Evolutionary conservation across 2,797 vertebrate genomes (phyloP).

Genomic region (Mico argentatus): DNA sequence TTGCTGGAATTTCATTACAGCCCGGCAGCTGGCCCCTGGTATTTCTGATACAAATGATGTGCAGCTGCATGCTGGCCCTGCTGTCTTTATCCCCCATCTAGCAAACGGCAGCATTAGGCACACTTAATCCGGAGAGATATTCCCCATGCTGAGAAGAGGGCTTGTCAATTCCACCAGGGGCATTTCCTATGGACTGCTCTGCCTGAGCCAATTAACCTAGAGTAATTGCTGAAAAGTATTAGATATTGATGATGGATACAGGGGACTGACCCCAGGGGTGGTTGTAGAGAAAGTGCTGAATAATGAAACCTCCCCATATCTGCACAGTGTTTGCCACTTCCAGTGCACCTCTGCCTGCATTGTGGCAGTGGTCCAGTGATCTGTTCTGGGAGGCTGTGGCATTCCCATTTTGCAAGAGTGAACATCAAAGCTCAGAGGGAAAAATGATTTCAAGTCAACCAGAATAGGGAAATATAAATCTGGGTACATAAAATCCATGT

Average conservation of each 20-base stretch:
- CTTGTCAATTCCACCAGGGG: constrained; percentile 10
- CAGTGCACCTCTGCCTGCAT: neutral
- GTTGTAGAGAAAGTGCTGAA: neutral
- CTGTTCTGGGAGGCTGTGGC: neutral
- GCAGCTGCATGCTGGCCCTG: constrained; percentile 67
- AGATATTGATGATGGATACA: neutral
- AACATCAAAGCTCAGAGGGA: neutral
- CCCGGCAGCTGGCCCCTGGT: constrained; percentile 75
- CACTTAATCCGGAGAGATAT: constrained; percentile 58
- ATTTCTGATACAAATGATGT: constrained; percentile 68
- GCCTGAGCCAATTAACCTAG: constrained; percentile 59
- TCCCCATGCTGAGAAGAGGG: constrained; percentile 40
- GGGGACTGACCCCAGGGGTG: neutral
- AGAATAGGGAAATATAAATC: neutral
- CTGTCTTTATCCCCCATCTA: constrained; percentile 54
- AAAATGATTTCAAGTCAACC: neutral
- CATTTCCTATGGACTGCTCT: constrained; percentile 44
- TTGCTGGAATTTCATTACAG: constrained; percentile 75
- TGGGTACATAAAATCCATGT: neutral
- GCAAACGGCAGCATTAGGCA: constrained; percentile 26
- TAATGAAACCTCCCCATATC: neutral
- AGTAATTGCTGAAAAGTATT: constrained; percentile 60
- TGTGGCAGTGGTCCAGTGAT: fast-evolving
- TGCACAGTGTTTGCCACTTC: neutral
- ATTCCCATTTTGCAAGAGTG: neutral